A percentile compares a stretch with the other conserved stretches of the same genome.
phyloP scores from a whole-genome alignment of 2,797 vertebrate genomes.

The Serranus cabrilla region DNA sequence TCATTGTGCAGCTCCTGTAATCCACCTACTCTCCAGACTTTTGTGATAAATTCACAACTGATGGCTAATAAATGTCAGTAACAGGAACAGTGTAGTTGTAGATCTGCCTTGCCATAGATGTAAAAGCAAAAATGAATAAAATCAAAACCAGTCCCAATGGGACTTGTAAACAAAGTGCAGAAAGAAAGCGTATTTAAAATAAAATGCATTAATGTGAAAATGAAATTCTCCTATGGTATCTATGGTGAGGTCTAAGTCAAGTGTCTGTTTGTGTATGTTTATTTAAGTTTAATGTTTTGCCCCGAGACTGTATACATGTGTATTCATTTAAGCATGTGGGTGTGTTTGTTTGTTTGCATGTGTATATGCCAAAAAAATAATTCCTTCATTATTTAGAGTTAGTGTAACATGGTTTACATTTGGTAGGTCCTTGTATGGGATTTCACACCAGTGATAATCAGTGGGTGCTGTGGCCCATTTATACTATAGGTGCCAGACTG shows the following conservation, averaged over 20 bases:
- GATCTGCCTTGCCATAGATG: slow-evolving; percentile 4
- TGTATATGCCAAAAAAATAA: neutral
- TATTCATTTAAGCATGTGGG: neutral
- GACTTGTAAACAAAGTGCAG: slow-evolving; percentile 10
- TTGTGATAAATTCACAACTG: neutral
- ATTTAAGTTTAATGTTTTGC: neutral
- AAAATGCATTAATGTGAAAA: neutral
- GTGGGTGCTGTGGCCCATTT: slow-evolving; percentile 16
- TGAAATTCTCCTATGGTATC: neutral
- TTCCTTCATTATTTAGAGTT: slow-evolving; percentile 7
- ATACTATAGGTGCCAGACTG: neutral
- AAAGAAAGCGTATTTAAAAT: neutral
- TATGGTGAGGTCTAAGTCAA: neutral
- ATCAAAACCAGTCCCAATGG: slow-evolving; percentile 15
- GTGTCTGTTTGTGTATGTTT: neutral
- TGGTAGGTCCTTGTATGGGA: neutral
- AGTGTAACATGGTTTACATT: slow-evolving; percentile 6
- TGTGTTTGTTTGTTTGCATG: neutral
- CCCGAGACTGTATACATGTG: neutral
- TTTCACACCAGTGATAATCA: slow-evolving; percentile 12
- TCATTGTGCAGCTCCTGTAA: neutral
- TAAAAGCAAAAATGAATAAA: slow-evolving; percentile 25
- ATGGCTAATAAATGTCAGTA: neutral
- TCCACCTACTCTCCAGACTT: neutral
- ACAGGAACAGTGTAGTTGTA: slow-evolving; percentile 17